Conservation (phyloP, 2,797 vertebrate species). For the Cirrhinus molitorella region DNA sequence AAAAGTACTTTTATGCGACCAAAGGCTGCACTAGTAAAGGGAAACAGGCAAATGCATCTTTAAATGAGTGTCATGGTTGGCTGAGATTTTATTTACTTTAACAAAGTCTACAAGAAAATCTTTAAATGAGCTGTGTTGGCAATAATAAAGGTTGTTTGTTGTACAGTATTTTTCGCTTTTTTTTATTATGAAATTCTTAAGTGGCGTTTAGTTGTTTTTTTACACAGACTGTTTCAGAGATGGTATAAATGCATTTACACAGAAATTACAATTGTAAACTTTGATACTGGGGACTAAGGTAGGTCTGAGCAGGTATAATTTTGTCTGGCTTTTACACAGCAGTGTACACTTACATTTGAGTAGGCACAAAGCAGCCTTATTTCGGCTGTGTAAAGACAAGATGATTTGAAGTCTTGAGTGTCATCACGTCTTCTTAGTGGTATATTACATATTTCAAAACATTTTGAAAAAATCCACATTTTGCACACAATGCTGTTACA, state of each 20-base stretch:
- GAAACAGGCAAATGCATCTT: constrained; percentile 30
- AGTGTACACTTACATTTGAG: neutral
- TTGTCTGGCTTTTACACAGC: too few species aligned
- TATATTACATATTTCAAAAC: neutral
- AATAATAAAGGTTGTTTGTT: constrained; percentile 38
- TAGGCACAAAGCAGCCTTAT: neutral
- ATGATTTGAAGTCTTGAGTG: neutral
- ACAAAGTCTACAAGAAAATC: constrained; percentile 15
- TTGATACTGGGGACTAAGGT: too few species aligned
- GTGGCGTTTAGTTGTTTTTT: neutral
- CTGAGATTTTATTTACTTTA: constrained; percentile 40
- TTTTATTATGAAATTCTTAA: too few species aligned
- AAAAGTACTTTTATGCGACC: constrained; percentile 48
- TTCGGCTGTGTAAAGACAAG: neutral
- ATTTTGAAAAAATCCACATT: too few species aligned
- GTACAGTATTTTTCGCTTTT: neutral
- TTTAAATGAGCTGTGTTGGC: constrained; percentile 12
- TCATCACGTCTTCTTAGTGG: neutral
- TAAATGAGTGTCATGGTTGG: constrained; percentile 11
- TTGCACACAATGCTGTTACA: too few species aligned
- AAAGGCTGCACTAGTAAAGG: constrained; percentile 41
- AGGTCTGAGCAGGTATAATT: too few species aligned
- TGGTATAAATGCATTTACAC: neutral
- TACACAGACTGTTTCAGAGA: neutral
- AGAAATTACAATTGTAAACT: neutral